Percentiles rank a stretch among this genome's conserved stretches.
These are phyloP conservation scores for Indri indri DNA, from an alignment of 2,113 vertebrate species.

Conservation along the genomic window DNA sequence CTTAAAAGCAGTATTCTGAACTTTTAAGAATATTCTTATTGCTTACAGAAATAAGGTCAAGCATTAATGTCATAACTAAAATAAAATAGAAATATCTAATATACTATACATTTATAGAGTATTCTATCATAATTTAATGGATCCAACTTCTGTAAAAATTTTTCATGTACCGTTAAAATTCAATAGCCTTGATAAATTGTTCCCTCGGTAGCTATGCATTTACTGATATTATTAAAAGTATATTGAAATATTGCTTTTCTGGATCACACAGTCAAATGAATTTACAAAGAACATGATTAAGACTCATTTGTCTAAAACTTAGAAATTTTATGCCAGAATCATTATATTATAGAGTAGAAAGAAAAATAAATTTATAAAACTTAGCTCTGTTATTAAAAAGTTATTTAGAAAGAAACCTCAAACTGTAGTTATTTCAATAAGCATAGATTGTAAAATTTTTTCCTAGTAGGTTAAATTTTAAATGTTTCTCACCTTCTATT, in stretches of 20 bases:
- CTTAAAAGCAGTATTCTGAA: slow-evolving; percentile 54
- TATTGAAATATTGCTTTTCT: slow-evolving; percentile 67
- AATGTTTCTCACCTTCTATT: background rate
- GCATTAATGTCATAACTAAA: slow-evolving; percentile 69
- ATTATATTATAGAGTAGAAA: background rate
- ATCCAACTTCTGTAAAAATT: slow-evolving; percentile 49
- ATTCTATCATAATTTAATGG: slow-evolving; percentile 71
- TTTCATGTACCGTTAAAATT: slow-evolving; percentile 74
- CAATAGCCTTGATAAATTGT: slow-evolving; percentile 76
- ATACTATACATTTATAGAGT: slow-evolving; percentile 68
- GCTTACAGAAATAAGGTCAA: slow-evolving; percentile 59
- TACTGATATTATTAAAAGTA: slow-evolving; percentile 77
- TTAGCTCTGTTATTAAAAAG: background rate
- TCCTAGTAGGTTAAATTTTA: background rate
- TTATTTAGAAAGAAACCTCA: background rate
- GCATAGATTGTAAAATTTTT: background rate
- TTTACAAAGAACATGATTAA: slow-evolving; percentile 60
- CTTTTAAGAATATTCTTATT: slow-evolving; percentile 46
- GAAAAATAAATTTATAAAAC: background rate
- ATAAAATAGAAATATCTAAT: slow-evolving; percentile 76
- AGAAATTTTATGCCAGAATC: background rate
- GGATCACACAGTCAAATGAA: slow-evolving; percentile 38
- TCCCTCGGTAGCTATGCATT: slow-evolving; percentile 57
- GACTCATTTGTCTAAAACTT: slow-evolving; percentile 47
- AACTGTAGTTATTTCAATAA: background rate